Base-by-base conservation (phyloP, 37 sponge, comb jelly and placozoan genomes). In the Cliona cf. orientalis region DNA sequence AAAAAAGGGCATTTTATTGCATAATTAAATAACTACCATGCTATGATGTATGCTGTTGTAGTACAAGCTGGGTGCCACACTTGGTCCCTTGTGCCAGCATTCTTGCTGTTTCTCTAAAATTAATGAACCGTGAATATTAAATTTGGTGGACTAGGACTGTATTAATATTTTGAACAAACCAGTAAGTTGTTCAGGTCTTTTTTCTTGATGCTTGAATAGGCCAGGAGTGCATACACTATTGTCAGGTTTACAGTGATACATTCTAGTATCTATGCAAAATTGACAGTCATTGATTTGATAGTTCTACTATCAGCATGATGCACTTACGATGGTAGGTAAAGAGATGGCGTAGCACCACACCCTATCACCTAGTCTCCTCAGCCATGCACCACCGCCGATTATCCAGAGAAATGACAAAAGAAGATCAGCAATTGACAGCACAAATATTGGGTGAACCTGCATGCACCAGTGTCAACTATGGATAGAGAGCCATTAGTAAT, bases 361-460 rank as follows among this genome's bases (percentile, higher is more conserved):
- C 35, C 68, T 66, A 3, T 32, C 7, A 22, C 14, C 21, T 5
- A 14, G 21, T 46, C 56, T 62, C 41, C 60, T 66, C 67, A 85
- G 38, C 86, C 86, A 85, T 29, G 77, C 34, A 28, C 12, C 29
- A 19, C 86, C 49, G 3, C 86, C 86, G 22, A 69, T 53, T 5
- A 76, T 58, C 62, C 69, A 85, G 46, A 77, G 68, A 17, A 76
- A 45, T 2, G 71, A 33, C 25, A 85, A 49, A 29, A 85, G n/a
- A 19, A 49, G 14, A 49, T 85, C 86, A 59, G 86, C 86, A 17
- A 85, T 69, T 32, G 78, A 85, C 37, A 85, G 56, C 32, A 78
- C 49, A 62, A 85, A 85, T 31, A 85, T 76, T 3, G 86, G 86
- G 21, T 76, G 78, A 23, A 86, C 57, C 86, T 86, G 53, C n/a